Evolutionary conservation across 2,888 invertebrate genomes (phyloP).

Genomic region (Priocnemis perturbator): DNA sequence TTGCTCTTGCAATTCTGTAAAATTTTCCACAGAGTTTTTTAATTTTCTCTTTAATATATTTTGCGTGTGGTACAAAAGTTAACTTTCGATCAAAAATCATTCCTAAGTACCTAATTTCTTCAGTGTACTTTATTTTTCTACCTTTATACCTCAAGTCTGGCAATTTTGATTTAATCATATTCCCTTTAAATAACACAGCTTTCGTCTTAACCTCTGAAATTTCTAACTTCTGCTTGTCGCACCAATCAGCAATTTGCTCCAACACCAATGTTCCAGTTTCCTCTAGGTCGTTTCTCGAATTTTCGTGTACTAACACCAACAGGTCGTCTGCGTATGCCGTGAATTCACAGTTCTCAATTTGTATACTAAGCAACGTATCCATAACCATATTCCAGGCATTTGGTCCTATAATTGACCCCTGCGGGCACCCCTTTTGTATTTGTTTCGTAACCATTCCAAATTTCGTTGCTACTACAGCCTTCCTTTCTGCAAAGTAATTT

Average conservation of each 20-base stretch:
- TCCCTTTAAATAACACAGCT: conserved; percentile 28
- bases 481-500: conserved; percentile 16
- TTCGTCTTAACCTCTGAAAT: conserved; percentile 6
- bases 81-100: conserved; percentile 15
- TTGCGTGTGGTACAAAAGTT: conserved; percentile 15
- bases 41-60: not conserved
- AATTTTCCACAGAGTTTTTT: not conserved
- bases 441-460: not conserved
- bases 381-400: conserved; percentile 40
- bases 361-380: conserved; percentile 28
- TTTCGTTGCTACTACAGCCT: conserved; percentile 1
- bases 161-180: not conserved
- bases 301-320: conserved; percentile 14
- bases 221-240: conserved; percentile 14
- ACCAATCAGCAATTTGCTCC: conserved; percentile 7
- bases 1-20: conserved; percentile 3
- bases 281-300: conserved; percentile 10
- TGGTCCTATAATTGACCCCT: conserved; percentile 51
- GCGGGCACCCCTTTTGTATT: conserved; percentile 43
- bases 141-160: too few species aligned
- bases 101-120: conserved; percentile 20
- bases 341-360: not conserved
- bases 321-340: conserved; percentile 37
- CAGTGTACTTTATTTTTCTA: conserved; percentile 2
- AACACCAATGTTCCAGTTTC: not conserved